phyloP scores from a whole-genome alignment of 2,797 vertebrate species.

The Enteromius treurensis region DNA sequence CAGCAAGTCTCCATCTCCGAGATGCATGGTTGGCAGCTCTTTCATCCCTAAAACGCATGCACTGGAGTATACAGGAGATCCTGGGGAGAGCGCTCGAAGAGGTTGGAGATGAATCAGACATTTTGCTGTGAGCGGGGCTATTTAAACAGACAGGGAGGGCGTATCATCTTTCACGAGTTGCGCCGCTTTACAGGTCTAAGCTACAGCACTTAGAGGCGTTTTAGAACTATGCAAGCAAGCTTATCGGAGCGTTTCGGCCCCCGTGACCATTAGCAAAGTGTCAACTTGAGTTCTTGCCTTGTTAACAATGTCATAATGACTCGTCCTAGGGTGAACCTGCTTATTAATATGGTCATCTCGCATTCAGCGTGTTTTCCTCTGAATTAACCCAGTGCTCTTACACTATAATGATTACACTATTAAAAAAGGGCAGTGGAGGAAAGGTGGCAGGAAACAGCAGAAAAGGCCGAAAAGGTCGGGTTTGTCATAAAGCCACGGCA shows the following conservation, averaged over 20 bases:
- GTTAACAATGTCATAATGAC: conserved; percentile 25
- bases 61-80: conserved; percentile 55
- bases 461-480: conserved; percentile 63
- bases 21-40: conserved; percentile 58
- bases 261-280: conserved; percentile 13
- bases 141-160: conserved; percentile 49
- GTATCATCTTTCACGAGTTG: conserved; percentile 47
- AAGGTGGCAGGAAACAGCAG: conserved; percentile 3
- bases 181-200: conserved; percentile 36
- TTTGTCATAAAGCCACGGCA: conserved; percentile 77
- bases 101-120: conserved; percentile 49
- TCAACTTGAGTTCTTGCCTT: not conserved
- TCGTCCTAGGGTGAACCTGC: not conserved
- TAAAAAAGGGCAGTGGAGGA: not conserved
- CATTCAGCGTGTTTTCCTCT: not conserved
- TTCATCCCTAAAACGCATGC: conserved; percentile 60
- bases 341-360: not conserved
- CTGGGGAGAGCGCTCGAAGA: conserved; percentile 41
- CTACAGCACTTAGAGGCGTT: conserved; percentile 26
- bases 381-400: not conserved
- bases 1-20: conserved; percentile 52
- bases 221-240: conserved; percentile 40
- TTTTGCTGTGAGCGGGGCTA: conserved; percentile 51
- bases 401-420: not conserved
- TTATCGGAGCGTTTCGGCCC: conserved; percentile 4